Percentiles rank a stretch among this genome's conserved stretches.
Evolutionary conservation across 2,888 invertebrate species (phyloP).

Genomic region (Zygothrica quintamaculata): DNA sequence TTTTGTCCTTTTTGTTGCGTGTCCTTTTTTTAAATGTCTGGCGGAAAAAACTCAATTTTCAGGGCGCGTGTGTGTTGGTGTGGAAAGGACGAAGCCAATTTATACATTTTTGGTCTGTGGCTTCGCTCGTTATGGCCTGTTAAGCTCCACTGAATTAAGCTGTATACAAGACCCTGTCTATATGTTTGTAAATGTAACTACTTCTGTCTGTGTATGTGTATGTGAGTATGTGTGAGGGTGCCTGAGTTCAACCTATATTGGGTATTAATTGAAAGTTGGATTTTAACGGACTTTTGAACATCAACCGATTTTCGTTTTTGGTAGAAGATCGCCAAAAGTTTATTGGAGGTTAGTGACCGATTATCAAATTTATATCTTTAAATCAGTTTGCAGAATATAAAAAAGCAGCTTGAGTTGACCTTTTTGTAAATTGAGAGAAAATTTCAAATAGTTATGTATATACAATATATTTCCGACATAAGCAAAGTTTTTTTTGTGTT

Average conservation of each 20-base stretch:
- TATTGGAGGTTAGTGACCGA: neutral
- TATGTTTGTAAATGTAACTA: slow-evolving; percentile 6
- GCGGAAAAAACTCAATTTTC: slow-evolving; percentile 44
- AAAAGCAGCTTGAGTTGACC: too few species aligned
- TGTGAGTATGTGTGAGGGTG: neutral
- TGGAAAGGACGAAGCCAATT: slow-evolving; percentile 26
- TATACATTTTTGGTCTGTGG: slow-evolving; percentile 63
- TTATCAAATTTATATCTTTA: too few species aligned
- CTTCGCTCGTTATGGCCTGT: slow-evolving; percentile 72
- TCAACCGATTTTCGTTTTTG: slow-evolving; percentile 29
- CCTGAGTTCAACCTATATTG: too few species aligned
- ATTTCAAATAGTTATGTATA: too few species aligned
- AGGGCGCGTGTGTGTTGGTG: slow-evolving; percentile 6
- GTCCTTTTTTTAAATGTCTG: slow-evolving; percentile 69
- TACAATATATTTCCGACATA: too few species aligned
- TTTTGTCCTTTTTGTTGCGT: slow-evolving; percentile 42
- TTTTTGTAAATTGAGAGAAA: too few species aligned
- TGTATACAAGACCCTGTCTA: slow-evolving; percentile 44
- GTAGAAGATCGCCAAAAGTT: neutral
- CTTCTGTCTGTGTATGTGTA: neutral
- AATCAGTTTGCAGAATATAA: too few species aligned
- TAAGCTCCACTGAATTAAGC: slow-evolving; percentile 69
- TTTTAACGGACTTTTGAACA: slow-evolving; percentile 43
- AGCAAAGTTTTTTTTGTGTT: too few species aligned
- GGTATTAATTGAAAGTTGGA: slow-evolving; percentile 62